phyloP scores from a whole-genome alignment of 92 coral and sea anemone genomes.

The Epizoanthus rinbou region DNA sequence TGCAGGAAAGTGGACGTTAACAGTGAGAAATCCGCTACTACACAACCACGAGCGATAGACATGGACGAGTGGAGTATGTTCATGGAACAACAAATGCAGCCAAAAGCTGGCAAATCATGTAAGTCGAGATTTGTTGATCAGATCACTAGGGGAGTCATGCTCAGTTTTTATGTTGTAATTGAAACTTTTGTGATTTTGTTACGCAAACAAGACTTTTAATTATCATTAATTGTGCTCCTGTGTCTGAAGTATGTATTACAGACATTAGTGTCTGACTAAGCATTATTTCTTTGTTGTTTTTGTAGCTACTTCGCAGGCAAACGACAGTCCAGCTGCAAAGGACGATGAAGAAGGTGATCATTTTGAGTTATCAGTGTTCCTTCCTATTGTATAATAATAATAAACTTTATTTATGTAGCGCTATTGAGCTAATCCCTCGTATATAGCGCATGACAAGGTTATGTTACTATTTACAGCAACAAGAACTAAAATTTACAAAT shows the following conservation, averaged over 20 bases:
- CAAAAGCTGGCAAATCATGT: constrained; percentile 10
- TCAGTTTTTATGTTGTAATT: not conserved
- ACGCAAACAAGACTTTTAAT: too few relatives aligned
- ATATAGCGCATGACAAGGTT: too few relatives aligned
- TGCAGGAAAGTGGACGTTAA: constrained; percentile 31
- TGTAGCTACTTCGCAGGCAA: not conserved
- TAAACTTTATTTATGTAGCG: too few relatives aligned
- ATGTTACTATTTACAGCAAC: too few relatives aligned
- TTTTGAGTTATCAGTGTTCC: not conserved
- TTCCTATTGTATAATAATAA: too few relatives aligned
- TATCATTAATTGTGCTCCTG: too few relatives aligned
- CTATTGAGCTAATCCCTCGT: too few relatives aligned
- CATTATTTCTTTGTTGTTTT: not conserved
- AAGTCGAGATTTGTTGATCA: not conserved
- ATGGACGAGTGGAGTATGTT: constrained; percentile 44
- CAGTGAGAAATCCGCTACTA: not conserved
- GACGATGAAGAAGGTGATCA: not conserved
- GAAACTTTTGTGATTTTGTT: not conserved
- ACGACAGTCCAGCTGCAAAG: not conserved
- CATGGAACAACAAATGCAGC: constrained; percentile 39
- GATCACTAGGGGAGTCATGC: not conserved
- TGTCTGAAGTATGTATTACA: too few relatives aligned
- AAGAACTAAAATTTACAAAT: too few relatives aligned
- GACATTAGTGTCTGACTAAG: not conserved
- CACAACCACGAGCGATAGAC: constrained; percentile 1